phyloP scores from a whole-genome alignment of 2,113 vertebrate genomes.

The Gavia stellata region DNA sequence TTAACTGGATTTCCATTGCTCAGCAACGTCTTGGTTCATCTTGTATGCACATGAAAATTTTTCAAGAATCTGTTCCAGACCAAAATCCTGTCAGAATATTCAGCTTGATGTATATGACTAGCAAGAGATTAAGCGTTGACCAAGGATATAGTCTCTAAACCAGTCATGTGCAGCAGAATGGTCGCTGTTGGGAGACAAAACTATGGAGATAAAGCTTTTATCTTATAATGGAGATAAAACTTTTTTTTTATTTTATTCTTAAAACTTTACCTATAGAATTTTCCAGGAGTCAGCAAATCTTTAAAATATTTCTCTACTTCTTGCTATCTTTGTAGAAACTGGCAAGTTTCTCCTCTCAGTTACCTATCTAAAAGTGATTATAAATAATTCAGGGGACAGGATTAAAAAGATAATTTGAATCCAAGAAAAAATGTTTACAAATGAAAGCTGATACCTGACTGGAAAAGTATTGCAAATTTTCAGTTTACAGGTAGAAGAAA shows the following conservation, averaged over 20 bases:
- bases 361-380: not conserved
- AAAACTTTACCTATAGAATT: not conserved
- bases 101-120: not conserved
- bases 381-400: not conserved
- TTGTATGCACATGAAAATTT: not conserved
- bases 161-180: not conserved
- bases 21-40: not conserved
- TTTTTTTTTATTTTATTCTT: not conserved
- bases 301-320: not conserved
- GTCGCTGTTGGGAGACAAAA: not conserved
- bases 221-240: not conserved
- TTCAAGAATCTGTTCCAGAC: not conserved
- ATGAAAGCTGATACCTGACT: not conserved
- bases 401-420: not conserved
- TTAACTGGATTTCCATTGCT: not conserved
- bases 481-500: not conserved
- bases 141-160: not conserved
- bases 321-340: not conserved
- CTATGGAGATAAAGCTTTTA: not conserved
- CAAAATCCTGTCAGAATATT: not conserved
- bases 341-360: not conserved
- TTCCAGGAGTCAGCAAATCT: not conserved
- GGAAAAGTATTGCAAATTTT: not conserved
- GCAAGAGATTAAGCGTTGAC: not conserved
- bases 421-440: not conserved